Base-by-base conservation (phyloP, 1,140 invertebrate genomes). In the Samia ricini region DNA sequence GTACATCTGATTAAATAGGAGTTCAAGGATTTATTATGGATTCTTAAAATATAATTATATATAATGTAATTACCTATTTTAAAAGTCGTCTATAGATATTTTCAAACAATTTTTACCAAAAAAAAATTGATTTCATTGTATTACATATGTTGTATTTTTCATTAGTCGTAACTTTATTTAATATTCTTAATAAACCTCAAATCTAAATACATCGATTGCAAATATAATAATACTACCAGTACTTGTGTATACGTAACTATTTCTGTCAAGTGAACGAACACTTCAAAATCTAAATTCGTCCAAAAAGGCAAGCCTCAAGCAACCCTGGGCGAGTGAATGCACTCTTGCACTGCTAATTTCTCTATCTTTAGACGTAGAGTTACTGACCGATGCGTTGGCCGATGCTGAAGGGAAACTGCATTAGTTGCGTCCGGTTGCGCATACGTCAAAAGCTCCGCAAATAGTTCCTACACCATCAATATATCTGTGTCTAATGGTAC, bases 281-380 rank as follows among this genome's bases (percentile, higher is more conserved):
- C 10, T 42, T 15, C 33, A 15, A 42, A 42, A 42, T 12, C 33
- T 42, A 42, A 42, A 42, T 42, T 0, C 33, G 51, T 21, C 21
- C 19, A 10, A 52, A 21, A 22, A 52, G 4, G 20, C 51, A 52
- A 22, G 12, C 51, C 12, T 20, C 20, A 33, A 19, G 60, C 50
- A 64, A 49, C 54, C 42, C 52, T 56, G 57, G 12, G 26, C 55
- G 72, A 78, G 81, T 85, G 83, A 83, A 78, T 85, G 84, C 83
- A 82, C 84, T 81, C 74, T 74, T 70, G 33, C 10, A 67, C 64
- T 71, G 77, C 76, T 89, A 86, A 89, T 86, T 89, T 85, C 86
- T 88, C 86, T 89, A 89, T 89, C 83, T 89, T 89, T 89, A 88
- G 83, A 79, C 26, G 76, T 68, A 83, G 81, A 80, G 81, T 89